Percentiles rank a stretch among this genome's conserved stretches.
These are phyloP conservation scores for Oncorhynchus clarkii DNA, from an alignment of 2,113 vertebrate genomes.

Conservation along the genomic window DNA sequence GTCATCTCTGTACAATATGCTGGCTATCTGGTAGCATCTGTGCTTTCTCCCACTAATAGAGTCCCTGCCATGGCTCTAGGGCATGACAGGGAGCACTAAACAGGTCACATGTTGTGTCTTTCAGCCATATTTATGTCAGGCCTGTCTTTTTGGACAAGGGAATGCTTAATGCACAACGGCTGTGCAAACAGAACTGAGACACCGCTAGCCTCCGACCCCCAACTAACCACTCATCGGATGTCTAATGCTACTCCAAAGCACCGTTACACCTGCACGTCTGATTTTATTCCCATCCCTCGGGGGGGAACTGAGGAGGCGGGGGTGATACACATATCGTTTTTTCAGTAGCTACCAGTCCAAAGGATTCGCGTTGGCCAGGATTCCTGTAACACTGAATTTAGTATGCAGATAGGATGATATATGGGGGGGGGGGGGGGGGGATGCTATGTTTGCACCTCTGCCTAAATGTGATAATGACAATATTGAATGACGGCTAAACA, in stretches of 20 bases:
- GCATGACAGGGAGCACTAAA: constrained; percentile 80
- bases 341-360: constrained; percentile 28
- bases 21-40: constrained; percentile 96
- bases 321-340: constrained; percentile 22
- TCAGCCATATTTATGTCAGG: constrained; percentile 99
- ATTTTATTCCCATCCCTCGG: constrained; percentile 23
- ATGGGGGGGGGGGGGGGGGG: background rate
- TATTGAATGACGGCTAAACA: background rate
- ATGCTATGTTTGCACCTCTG: background rate
- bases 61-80: constrained; percentile 81
- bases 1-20: constrained; percentile 96
- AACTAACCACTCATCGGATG: constrained; percentile 29
- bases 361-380: constrained; percentile 14
- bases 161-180: constrained; percentile 80
- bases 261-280: constrained; percentile 53
- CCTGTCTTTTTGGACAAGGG: constrained; percentile 77
- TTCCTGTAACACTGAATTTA: constrained; percentile 28
- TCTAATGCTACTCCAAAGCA: constrained; percentile 54
- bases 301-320: background rate
- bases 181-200: constrained; percentile 17
- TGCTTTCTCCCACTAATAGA: constrained; percentile 88
- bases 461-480: background rate
- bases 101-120: constrained; percentile 97
- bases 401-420: constrained; percentile 4
- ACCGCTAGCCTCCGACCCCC: background rate